Evolutionary conservation across 1,140 invertebrate species (phyloP), one percentile per base, ranked within the genome.

Genomic region (Drosophila azteca): DNA sequence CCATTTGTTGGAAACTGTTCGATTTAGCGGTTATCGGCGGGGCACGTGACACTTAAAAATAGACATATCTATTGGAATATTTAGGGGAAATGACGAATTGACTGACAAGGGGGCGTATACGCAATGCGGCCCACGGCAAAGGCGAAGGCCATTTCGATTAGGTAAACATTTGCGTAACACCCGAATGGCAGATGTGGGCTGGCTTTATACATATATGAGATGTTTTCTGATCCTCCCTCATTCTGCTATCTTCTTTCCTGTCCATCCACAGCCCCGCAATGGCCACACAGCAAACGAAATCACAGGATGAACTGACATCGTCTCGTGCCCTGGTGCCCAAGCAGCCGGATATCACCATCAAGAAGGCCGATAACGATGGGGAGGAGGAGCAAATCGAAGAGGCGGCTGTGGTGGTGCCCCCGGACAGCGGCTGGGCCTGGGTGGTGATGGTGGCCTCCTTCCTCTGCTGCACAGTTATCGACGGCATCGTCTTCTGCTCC

Each of bases 401-500:
- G 6, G 90, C 91, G 0, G 83, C 76, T 0, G 88, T 92, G 7
- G 93, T 93, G 26, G 93, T 94, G 3, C 94, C 94, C 11, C 93
- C 94, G 11, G 94, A 94, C 74, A 94, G 94, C 35, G 94, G 94
- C 5, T 94, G 93, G 93, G 93, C 93, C 9, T 94, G 94, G 94
- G 92, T 94, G 11, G 93, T 94, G 6, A 93, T 99, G 17, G 94
- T 95, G 0, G 97, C 97, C 2, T 98, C 98, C 0, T 99, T 99
- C 92, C 94, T 98, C 92, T 98, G 97, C 93, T 99, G 99, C 92
- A 92, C 98, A 11, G 93, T 99, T 26, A 97, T 99, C 15, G 99
- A 99, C 90, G 99, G 99, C 20, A 98, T 99, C 64, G 97, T 98
- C 50, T 99, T 98, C 93, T 97, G 97, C 17, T 97, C 97, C 78